These are phyloP conservation scores for Torymus tubicola DNA, from an alignment of 2,888 invertebrate genomes.

Conservation along the genomic window DNA sequence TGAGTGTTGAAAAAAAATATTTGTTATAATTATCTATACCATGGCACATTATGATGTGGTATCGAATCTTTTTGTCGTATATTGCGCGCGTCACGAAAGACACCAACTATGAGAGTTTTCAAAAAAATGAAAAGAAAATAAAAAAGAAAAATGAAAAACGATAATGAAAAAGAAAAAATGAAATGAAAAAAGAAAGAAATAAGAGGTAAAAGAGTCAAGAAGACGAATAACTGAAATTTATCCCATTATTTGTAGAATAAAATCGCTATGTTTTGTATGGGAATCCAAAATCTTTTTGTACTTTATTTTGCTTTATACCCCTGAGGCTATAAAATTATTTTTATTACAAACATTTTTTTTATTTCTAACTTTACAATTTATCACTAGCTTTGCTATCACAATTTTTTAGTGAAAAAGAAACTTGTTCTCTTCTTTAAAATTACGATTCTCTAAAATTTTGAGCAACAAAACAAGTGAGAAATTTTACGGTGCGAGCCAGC, in stretches of 20 bases:
- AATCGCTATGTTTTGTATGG: constrained; percentile 76
- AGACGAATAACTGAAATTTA: constrained; percentile 64
- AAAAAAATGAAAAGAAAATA: constrained; percentile 52
- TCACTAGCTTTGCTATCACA: constrained; percentile 12
- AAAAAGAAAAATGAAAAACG: constrained; percentile 44
- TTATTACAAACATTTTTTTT: constrained; percentile 28
- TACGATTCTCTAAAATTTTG: not conserved
- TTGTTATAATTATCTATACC: constrained; percentile 62
- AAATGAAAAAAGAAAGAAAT: constrained; percentile 52
- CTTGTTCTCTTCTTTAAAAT: constrained; percentile 22
- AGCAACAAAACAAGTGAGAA: not conserved
- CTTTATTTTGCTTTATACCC: constrained; percentile 41
- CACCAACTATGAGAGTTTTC: constrained; percentile 57
- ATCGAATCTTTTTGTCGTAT: constrained; percentile 55
- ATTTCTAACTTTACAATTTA: constrained; percentile 7
- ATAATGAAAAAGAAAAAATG: constrained; percentile 23
- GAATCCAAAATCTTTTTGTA: constrained; percentile 60
- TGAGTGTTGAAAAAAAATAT: constrained; percentile 59
- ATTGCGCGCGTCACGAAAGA: constrained; percentile 53
- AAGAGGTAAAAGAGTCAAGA: constrained; percentile 25
- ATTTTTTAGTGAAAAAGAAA: constrained; percentile 2
- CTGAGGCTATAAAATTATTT: constrained; percentile 29
- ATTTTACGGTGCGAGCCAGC: constrained; percentile 68
- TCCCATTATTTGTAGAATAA: constrained; percentile 77
- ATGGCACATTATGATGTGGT: constrained; percentile 49